Evolutionary conservation across 2,797 vertebrate genomes (phyloP), one percentile per base, ranked within the genome.

Genomic region (Mareca strepera): DNA sequence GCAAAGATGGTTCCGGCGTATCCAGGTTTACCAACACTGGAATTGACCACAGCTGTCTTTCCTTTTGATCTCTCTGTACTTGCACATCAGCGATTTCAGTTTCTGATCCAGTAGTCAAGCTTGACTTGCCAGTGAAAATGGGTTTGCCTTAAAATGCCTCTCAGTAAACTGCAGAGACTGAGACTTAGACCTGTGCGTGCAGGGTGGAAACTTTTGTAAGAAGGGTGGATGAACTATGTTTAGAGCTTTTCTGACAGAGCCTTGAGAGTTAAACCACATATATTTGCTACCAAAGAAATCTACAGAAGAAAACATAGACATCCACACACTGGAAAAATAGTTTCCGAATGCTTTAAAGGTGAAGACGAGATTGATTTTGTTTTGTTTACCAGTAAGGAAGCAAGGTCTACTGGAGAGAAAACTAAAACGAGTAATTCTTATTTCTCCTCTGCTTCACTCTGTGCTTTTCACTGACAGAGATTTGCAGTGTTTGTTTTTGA

Each of bases 301-400:
- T 73, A 29, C 39, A 52, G 58, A 55, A 87, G 11, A 31, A 89
- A 92, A 48, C 20, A 28, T 18, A 25, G 33, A 84, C 16, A 87
- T 90, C 15, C 35, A 81, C 93, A 66, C 15, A 3, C 25, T 72
- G 55, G 58, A 89, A 95, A 91, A 88, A 60, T 55, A 55, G 62
- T 72, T 83, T 56, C 59, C 68, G 69, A 75, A 88, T 69, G 55
- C 41, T 90, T 94, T 92, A 86, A 88, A 88, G 43, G 50, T 10
- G 86, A 92, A 78, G 62, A 87, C 91, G 55, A 89, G 62, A 73
- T 74, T 92, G 63, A 63, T 92, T 90, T 90, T 88, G 52, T 31
- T 94, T 95, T 93, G 70, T 86, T 94, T 96, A 84, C 41, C 25
- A 82, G 66, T 52, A 56, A 79, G 28, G 12, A 91, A 86, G 17